Base-by-base conservation (phyloP, 2,888 invertebrate species). In the Adelphocoris suturalis region DNA sequence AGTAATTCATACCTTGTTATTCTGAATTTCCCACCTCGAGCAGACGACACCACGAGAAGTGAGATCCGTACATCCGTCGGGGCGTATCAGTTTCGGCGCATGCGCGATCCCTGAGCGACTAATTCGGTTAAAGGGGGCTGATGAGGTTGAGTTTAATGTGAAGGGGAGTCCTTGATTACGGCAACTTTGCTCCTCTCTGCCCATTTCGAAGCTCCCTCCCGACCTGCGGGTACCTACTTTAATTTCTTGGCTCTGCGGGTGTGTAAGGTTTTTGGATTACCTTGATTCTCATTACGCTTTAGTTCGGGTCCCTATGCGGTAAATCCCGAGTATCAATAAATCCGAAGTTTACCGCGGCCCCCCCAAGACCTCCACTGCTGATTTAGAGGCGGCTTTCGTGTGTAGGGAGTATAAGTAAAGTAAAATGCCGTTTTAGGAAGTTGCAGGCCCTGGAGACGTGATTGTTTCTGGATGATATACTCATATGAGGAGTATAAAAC, bases 111-210 rank as follows among this genome's bases (percentile, higher is more conserved):
- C 16, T 16, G 86, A 75, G 68, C 76, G 75, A 68, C 68, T 75
- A 86, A 86, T 86, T 86, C 86, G 86, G 86, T 86, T 86, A 86
- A 86, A 68, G 68, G 68, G 86, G 75, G 75, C 68, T 86, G 37
- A 46, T 68, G 75, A 68, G 86, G 86, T 68, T 86, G 86, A 86
- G 86, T 86, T 68, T 86, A 86, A 86, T 86, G 86, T 86, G 61
- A 37, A 85, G 46, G 46, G 48, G 76, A 55, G 61, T 19, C 68
- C 86, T 86, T 86, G 86, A 86, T 86, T 86, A 86, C 86, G 75
- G 19, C 47, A 75, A 86, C 68, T 75, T 86, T 86, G 68, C 19
- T n/a, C 27, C 23, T 68, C 61, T 48, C 52, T 16, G 11, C 27
- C 68, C 68, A 23, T 68, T 23, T 19, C 61, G 16, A n/a, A 9